A percentile compares a stretch with the other conserved stretches of the same genome.
phyloP scores from a whole-genome alignment of 2,888 invertebrate genomes.

The Boloria selene region DNA sequence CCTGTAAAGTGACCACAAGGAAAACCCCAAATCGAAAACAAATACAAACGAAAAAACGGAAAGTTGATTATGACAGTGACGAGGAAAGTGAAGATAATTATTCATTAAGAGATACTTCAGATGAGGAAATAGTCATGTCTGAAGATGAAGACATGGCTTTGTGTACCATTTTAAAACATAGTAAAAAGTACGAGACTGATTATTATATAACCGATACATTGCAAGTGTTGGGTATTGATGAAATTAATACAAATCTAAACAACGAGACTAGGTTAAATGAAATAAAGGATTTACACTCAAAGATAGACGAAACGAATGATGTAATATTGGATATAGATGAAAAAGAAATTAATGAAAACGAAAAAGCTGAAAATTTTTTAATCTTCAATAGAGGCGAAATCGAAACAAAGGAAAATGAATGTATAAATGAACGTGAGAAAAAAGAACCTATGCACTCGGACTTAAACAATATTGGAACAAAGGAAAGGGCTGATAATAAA shows the following conservation, averaged over 20 bases:
- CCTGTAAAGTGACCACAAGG: constrained; percentile 12
- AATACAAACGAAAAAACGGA: constrained; percentile 10
- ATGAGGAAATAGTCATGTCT: constrained; percentile 12
- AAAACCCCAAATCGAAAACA: no score
- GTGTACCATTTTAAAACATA: constrained; percentile 3
- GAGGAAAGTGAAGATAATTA: constrained; percentile 3
- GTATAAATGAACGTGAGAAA: no score
- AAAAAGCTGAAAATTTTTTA: no score
- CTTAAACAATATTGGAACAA: no score
- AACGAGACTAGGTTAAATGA: neutral
- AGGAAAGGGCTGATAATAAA: no score
- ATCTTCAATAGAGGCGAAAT: no score
- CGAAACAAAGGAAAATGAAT: no score
- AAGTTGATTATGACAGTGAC: constrained; percentile 7
- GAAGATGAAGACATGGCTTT: constrained; percentile 15
- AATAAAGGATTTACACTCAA: no score
- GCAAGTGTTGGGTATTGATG: neutral
- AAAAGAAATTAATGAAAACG: no score
- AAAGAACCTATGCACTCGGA: no score
- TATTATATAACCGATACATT: neutral
- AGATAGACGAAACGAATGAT: no score
- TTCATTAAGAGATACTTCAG: constrained; percentile 19
- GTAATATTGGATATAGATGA: no score
- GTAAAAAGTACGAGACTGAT: constrained; percentile 1
- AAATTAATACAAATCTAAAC: neutral